Base-by-base conservation (phyloP, 2,888 invertebrate species). In the Synanthedon andrenaeformis region DNA sequence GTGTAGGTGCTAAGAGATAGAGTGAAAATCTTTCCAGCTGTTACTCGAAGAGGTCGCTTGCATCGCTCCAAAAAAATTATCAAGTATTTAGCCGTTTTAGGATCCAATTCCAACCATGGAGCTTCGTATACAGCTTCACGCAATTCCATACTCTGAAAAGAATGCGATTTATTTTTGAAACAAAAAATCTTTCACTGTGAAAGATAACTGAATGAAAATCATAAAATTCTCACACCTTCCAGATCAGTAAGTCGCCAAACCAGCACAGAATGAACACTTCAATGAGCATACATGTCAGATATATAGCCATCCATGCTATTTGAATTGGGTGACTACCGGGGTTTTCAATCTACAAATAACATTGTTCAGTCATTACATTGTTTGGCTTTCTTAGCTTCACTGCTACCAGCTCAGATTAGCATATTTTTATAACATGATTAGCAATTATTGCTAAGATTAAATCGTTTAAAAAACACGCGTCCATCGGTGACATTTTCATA, bases 21-120 rank as follows among this genome's bases (percentile, higher is more conserved):
- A 1, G 76, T 88, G 56, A 86, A 86, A 61, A 89, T 80, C 67
- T 89, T 89, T 6, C 89, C 89, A 35, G 90, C 89, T 0, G 84
- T 85, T 3, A 90, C 76, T 45, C 72, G 70, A 52, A 90, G 67
- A 1, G 89, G 89, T 14, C 77, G 80, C 58, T 89, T 88, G 60
- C 88, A 86, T 59, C 89, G 74, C 56, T 85, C 84, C 60, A 88
- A 69, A 54, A 89, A 86, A 19, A 90, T 69, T 19, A 89, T 70
- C 14, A 89, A 63, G 50, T 74, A 71, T 62, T 74, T 79, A 51
- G 76, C 75, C 14, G 77, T 76, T 49, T 74, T 72, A 13, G 70
- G 65, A 52, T 84, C 72, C 56, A 73, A 69, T 5, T 77, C 66
- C 49, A 79, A 61, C 90, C 90, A 90, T 1, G 87, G 75, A 1